These are phyloP conservation scores for Entosphenus tridentatus DNA, from an alignment of 2,113 vertebrate species.

Conservation along the genomic window DNA sequence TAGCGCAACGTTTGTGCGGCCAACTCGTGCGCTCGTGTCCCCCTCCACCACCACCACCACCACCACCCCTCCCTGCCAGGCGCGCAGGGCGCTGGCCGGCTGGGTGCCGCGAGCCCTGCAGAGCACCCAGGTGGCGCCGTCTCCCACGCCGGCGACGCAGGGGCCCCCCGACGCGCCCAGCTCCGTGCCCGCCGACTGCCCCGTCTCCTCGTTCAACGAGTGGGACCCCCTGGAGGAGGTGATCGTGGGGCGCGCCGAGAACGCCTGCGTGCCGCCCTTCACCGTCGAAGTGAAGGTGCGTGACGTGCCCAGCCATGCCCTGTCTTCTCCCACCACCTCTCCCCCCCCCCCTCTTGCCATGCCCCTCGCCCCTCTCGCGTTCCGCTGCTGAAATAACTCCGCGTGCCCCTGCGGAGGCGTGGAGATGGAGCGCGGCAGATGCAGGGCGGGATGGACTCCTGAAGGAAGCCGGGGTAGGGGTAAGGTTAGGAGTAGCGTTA, in stretches of 20 bases:
- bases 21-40: neutral
- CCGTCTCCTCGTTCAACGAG: constrained; percentile 71
- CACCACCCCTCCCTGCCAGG: constrained; percentile 21
- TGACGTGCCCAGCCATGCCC: neutral
- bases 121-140: constrained; percentile 53
- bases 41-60: neutral
- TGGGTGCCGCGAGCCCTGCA: constrained; percentile 62
- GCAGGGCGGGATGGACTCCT: no score
- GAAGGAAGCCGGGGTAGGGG: no score
- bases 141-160: constrained; percentile 26
- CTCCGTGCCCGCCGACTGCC: constrained; percentile 35
- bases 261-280: constrained; percentile 70
- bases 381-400: no score
- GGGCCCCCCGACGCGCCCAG: constrained; percentile 20
- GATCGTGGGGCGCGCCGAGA: constrained; percentile 85
- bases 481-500: no score
- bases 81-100: constrained; percentile 33
- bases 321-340: no score
- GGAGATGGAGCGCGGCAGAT: no score
- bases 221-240: constrained; percentile 93
- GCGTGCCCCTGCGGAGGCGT: no score
- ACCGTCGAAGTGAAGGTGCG: constrained; percentile 90
- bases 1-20: neutral
- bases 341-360: neutral
- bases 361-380: neutral